Percentiles rank a stretch among this genome's conserved stretches.
Conservation (phyloP, 1,140 invertebrate genomes). For the Euura saliciscinereae region DNA sequence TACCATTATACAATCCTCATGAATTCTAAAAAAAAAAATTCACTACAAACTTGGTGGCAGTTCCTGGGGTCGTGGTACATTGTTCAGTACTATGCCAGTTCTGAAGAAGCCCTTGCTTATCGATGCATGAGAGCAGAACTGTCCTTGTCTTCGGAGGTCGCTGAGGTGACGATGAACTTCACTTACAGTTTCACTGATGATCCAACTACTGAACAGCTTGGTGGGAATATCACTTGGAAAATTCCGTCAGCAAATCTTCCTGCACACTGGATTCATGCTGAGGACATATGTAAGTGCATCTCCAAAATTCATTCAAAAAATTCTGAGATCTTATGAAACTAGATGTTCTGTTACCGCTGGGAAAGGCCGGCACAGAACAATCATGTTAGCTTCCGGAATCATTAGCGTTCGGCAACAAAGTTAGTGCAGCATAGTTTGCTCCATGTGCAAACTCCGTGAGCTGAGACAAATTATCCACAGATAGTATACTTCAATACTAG, state of each 20-base stretch:
- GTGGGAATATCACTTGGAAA: constrained; percentile 85
- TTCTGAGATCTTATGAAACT: too few species aligned
- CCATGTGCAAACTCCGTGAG: too few species aligned
- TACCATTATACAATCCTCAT: too few species aligned
- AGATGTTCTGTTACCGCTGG: too few species aligned
- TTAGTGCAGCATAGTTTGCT: too few species aligned
- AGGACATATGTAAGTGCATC: constrained; percentile 74
- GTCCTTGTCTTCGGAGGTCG: constrained; percentile 59
- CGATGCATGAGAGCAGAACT: constrained; percentile 83
- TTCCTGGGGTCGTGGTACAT: constrained; percentile 82
- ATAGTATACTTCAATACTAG: too few species aligned
- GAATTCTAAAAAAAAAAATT: too few species aligned
- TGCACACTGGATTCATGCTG: constrained; percentile 84
- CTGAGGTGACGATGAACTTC: constrained; percentile 81
- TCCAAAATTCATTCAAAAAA: too few species aligned
- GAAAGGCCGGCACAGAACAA: too few species aligned
- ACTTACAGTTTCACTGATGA: constrained; percentile 84
- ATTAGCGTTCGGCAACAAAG: too few species aligned
- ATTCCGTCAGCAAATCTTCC: constrained; percentile 73
- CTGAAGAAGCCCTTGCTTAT: constrained; percentile 81
- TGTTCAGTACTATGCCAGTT: constrained; percentile 85
- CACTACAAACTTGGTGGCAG: constrained; percentile 48
- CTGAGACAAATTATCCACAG: too few species aligned
- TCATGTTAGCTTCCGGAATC: too few species aligned
- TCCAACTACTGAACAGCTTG: constrained; percentile 76